Evolutionary conservation across 1,140 invertebrate genomes (phyloP), one percentile per base, ranked within the genome.

Genomic region (Sitodiplosis mosellana): DNA sequence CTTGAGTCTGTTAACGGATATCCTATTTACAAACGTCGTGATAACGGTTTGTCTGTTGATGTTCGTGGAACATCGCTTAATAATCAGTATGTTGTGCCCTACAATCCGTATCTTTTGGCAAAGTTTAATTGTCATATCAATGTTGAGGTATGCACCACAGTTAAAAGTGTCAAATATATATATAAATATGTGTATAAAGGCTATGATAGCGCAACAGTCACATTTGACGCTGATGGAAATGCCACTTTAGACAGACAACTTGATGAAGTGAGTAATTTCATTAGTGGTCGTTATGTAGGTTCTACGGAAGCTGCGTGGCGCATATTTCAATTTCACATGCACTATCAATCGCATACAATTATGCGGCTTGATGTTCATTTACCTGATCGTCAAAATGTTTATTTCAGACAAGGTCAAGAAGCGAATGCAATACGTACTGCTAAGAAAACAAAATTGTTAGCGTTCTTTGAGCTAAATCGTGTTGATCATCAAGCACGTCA

Each of bases 81-180:
- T 33, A 48, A 47, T 10, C 47, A 3, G 60, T 63, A 56, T 17
- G 40, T 54, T 40, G 70, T 73, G 22, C 71, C 69, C 46, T 74
- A 74, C 61, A 70, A 62, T 51, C 65, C 68, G 18, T 49, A 70
- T 5, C 57, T 75, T 11, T 62, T 53, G 5, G 63, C 66, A 56
- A 69, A 55, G 45, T 75, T 62, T 51, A 60, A 73, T 48, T 57
- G 27, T 10, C 27, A 27, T 27, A 27, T 27, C 3, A 27, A 27
- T 27, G 27, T 27, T 27, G 27, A 27, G 56, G 64, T 58, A 51
- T 73, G 66, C 55, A 61, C 62, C 56, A 68, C 67, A 11, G 61
- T 73, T 37, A 72, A 69, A 55, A 61, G 60, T 33, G 67, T 73
- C 19, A 69, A 72, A 56, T 72, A 73, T 51, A 57, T 69, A 53